Conservation (phyloP, 2,888 invertebrate genomes). For the Terebella lapidaria region DNA sequence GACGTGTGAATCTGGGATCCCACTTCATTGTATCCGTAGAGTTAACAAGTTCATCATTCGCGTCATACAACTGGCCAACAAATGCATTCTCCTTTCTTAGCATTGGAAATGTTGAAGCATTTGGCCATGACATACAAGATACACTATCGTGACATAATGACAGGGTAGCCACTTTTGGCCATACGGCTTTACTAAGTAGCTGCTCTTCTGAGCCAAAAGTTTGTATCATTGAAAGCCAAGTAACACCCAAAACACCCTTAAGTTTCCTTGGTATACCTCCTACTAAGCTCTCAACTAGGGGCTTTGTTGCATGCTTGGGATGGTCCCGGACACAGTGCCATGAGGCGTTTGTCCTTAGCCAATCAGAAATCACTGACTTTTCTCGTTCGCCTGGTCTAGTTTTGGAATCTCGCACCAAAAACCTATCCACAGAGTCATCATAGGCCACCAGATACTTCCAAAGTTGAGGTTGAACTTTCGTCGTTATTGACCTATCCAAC, state of each 20-base stretch:
- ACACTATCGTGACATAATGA: conserved; percentile 27
- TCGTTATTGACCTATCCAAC: conserved; percentile 9
- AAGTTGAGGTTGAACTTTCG: conserved; percentile 16
- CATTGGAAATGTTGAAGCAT: conserved; percentile 21
- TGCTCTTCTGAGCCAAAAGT: conserved; percentile 9
- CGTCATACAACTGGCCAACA: conserved; percentile 25
- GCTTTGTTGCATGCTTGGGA: conserved; percentile 15
- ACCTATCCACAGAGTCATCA: conserved; percentile 21
- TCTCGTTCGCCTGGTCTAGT: conserved; percentile 25
- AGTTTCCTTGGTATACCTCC: conserved; percentile 20
- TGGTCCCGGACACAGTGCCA: conserved; percentile 27
- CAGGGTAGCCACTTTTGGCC: conserved; percentile 18
- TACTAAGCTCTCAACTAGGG: conserved; percentile 18
- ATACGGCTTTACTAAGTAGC: conserved; percentile 19
- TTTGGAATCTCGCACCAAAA: conserved; percentile 22
- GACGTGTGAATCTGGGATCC: conserved; percentile 10
- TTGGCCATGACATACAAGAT: conserved; percentile 22
- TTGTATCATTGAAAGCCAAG: conserved; percentile 15
- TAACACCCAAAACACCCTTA: background rate
- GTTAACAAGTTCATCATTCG: conserved; percentile 23
- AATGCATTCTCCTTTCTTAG: conserved; percentile 22
- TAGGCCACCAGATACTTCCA: conserved; percentile 25
- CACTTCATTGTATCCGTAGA: conserved; percentile 12
- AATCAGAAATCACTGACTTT: conserved; percentile 19
- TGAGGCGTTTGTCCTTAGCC: conserved; percentile 14